Evolutionary conservation across 2,888 invertebrate genomes (phyloP), one percentile per base, ranked within the genome.

Genomic region (Agrochola lychnidis): DNA sequence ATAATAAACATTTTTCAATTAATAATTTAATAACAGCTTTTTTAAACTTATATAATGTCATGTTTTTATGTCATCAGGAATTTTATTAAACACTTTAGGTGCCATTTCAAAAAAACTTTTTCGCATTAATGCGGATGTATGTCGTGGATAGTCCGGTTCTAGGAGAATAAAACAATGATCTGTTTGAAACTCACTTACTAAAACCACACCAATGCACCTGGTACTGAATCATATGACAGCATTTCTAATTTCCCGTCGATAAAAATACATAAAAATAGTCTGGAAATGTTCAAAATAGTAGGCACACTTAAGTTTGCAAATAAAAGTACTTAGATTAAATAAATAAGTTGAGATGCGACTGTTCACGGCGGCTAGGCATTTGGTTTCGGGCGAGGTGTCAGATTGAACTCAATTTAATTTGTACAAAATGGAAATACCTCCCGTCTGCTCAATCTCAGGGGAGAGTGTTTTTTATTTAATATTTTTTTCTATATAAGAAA

Each of bases 331-430:
- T 53, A 75, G 30, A 83, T 68, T 48, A 79, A 79, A 73, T 70
- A 78, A 72, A 77, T 78, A 84, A 84, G 77, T 67, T 70, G 42
- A 70, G 70, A 70, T 66, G 78, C 74, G 74, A 66, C 59, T 78
- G 80, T 88, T 89, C 74, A 87, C 88, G 87, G 85, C 78, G 74
- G 79, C 78, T 87, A 80, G 84, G 87, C 84, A 88, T 88, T 89
- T 85, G 89, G 87, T 86, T 88, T 82, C 84, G 74, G 84, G 85
- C 84, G 88, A 84, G 63, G 82, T 85, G 82, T 79, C 68, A 82
- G 85, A 89, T 86, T 86, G 87, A 87, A 85, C 75, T 84, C 86
- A 90, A 92, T 93, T 90, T 89, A 91, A 93, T 93, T 92, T 92
- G 87, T 86, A 87, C 88, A 91, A 93, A 92, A 92, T 92, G 90